Percentiles rank a stretch among this genome's conserved stretches.
These are phyloP conservation scores for Glyphotaelius pellucidus DNA, from an alignment of 2,888 invertebrate genomes.

Conservation along the genomic window DNA sequence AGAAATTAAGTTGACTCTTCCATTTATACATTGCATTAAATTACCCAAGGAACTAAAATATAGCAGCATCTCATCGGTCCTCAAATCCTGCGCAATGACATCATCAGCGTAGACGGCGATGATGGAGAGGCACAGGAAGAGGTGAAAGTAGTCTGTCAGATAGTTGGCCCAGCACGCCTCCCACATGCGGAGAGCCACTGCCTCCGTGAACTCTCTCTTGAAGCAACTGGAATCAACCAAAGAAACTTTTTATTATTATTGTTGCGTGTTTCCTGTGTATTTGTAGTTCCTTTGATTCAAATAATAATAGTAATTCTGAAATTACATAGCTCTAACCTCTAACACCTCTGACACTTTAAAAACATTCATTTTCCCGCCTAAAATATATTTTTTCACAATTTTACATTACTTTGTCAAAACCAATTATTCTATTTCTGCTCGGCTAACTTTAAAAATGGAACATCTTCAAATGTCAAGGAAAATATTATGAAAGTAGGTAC, in stretches of 20 bases:
- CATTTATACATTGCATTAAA: background rate
- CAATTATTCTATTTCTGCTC: too few species aligned
- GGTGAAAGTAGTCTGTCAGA: constrained; percentile 96
- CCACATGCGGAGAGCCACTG: constrained; percentile 94
- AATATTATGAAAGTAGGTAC: background rate
- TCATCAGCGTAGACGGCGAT: constrained; percentile 95
- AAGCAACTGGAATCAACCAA: constrained; percentile 83
- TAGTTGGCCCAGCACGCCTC: constrained; percentile 99
- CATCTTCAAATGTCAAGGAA: too few species aligned
- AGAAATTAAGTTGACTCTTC: background rate
- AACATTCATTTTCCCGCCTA: background rate
- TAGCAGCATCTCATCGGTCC: constrained; percentile 95
- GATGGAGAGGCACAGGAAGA: constrained; percentile 95
- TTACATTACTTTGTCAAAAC: too few species aligned
- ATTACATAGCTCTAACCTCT: too few species aligned
- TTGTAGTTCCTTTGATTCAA: background rate
- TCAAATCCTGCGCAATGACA: constrained; percentile 93
- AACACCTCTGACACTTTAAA: background rate
- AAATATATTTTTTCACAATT: background rate
- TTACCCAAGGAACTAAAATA: constrained; percentile 93
- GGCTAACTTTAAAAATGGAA: too few species aligned
- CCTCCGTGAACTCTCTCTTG: constrained; percentile 93
- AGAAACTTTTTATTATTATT: background rate
- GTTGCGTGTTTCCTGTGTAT: background rate
- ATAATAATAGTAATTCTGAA: background rate